These are phyloP conservation scores for Alitta virens DNA, from an alignment of 2,888 invertebrate genomes.

Conservation along the genomic window DNA sequence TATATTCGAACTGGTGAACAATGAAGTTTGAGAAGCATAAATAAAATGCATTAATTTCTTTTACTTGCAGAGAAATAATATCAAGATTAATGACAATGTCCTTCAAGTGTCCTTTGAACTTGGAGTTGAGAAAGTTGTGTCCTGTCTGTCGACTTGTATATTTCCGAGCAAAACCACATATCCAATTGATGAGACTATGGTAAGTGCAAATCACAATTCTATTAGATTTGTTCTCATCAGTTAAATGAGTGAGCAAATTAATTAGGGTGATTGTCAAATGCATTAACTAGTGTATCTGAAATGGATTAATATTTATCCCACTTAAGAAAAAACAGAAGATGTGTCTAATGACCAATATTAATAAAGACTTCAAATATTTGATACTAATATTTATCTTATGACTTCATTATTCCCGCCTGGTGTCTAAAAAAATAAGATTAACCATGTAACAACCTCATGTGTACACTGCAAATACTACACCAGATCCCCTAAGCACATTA, in stretches of 20 bases:
- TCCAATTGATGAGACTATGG: conserved; percentile 98
- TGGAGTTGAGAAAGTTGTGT: conserved; percentile 90
- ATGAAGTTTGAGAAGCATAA: too few species aligned
- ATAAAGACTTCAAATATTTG: too few species aligned
- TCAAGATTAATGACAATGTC: conserved; percentile 94
- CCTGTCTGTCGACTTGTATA: conserved; percentile 97
- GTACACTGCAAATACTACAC: conserved; percentile 99
- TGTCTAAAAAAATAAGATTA: conserved; percentile 72
- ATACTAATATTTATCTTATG: too few species aligned
- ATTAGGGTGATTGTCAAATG: too few species aligned
- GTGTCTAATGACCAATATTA: too few species aligned
- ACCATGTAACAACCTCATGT: conserved; percentile 95
- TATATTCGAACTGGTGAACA: too few species aligned
- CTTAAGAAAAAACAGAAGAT: too few species aligned
- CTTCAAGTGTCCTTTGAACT: conserved; percentile 72
- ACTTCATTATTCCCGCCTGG: conserved; percentile 80
- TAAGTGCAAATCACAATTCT: too few species aligned
- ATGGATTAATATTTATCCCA: too few species aligned
- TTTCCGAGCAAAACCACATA: conserved; percentile 97
- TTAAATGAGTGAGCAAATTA: too few species aligned
- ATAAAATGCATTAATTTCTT: not conserved
- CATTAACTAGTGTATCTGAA: too few species aligned
- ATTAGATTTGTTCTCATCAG: too few species aligned
- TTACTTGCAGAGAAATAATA: conserved; percentile 64
- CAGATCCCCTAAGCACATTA: conserved; percentile 93